Evolutionary conservation across 2,113 vertebrate genomes (phyloP).

Genomic region (Brachyistius frenatus): DNA sequence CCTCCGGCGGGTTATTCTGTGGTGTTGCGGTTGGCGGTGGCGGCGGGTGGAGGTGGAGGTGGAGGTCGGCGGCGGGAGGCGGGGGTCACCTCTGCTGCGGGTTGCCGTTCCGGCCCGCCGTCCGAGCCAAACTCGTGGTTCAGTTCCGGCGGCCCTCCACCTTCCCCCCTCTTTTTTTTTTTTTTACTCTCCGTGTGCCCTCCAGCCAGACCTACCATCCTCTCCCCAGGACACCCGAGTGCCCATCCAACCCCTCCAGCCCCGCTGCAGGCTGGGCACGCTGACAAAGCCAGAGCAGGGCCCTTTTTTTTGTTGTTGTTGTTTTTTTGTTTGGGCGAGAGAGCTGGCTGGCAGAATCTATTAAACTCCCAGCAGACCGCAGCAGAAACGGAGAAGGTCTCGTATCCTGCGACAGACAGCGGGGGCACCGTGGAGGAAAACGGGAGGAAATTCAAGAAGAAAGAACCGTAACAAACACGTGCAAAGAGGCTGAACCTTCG

Average conservation of each 20-base stretch:
- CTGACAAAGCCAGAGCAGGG: slow-evolving; percentile 51
- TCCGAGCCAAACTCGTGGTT: slow-evolving; percentile 11
- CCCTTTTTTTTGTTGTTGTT: slow-evolving; percentile 19
- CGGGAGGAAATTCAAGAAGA: slow-evolving; percentile 9
- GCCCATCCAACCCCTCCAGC: slow-evolving; percentile 45
- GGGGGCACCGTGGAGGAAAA: not conserved
- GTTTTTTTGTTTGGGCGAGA: slow-evolving; percentile 15
- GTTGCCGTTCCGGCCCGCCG: slow-evolving; percentile 35
- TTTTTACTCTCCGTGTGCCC: slow-evolving; percentile 8
- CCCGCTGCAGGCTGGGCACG: slow-evolving; percentile 59
- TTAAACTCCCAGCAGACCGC: slow-evolving; percentile 49
- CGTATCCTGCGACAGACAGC: slow-evolving; percentile 20
- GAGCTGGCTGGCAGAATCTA: slow-evolving; percentile 52
- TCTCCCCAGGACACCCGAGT: slow-evolving; percentile 40
- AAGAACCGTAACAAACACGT: slow-evolving; percentile 5
- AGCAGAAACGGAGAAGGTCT: slow-evolving; percentile 29
- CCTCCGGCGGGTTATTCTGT: slow-evolving; percentile 14
- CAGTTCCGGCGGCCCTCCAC: slow-evolving; percentile 24
- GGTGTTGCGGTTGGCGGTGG: slow-evolving; percentile 24
- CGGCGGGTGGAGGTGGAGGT: not conserved
- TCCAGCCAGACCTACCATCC: slow-evolving; percentile 57
- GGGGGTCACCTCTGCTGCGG: slow-evolving; percentile 42
- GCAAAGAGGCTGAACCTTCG: no score
- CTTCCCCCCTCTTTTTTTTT: slow-evolving; percentile 14
- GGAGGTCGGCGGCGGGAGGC: no score